A percentile compares a stretch with the other conserved stretches of the same genome.
Evolutionary conservation across 2,797 vertebrate species (phyloP).

Genomic region (Petrocephalus sullivani): DNA sequence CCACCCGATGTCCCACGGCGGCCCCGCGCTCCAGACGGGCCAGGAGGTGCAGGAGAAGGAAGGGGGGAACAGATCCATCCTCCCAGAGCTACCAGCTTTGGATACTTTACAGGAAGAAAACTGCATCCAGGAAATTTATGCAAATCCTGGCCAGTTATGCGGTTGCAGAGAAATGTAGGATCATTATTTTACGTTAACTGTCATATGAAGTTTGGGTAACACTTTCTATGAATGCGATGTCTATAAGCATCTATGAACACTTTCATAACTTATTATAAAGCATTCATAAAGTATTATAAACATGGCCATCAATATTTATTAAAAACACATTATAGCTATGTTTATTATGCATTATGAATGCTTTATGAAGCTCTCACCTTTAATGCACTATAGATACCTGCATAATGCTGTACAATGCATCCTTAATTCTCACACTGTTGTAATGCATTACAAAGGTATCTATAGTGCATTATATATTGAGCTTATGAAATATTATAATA

Average conservation of each 20-base stretch:
- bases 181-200: neutral
- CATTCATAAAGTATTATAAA: neutral
- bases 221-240: neutral
- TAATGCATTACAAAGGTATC: neutral
- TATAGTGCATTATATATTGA: neutral
- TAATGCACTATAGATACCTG: neutral
- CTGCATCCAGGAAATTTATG: no score
- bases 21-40: neutral
- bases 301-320: neutral
- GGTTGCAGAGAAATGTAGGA: neutral
- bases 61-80: neutral
- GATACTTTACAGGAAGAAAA: neutral
- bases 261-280: neutral
- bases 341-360: neutral
- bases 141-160: neutral
- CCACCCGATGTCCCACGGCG: neutral
- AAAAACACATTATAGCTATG: neutral
- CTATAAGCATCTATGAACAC: neutral
- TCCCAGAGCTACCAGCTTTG: neutral
- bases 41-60: neutral
- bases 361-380: neutral
- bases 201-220: neutral
- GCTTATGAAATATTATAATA: neutral
- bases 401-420: neutral
- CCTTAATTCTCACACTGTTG: neutral